Evolutionary conservation across 2,113 vertebrate species (phyloP).

Genomic region (Callipepla californica): DNA sequence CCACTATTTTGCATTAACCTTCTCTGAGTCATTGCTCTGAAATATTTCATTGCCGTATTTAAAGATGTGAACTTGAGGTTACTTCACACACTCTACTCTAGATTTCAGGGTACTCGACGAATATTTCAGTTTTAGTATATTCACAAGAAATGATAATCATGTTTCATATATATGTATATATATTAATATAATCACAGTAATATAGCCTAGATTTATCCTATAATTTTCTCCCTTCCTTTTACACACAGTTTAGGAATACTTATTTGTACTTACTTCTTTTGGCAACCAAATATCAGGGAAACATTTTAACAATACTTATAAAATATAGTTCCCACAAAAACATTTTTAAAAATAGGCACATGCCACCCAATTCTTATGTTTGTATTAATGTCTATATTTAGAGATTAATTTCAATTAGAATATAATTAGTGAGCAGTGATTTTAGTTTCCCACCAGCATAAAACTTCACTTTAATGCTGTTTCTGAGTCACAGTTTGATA

Average conservation of each 20-base stretch:
- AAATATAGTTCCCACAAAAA: background rate
- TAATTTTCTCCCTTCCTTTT: background rate
- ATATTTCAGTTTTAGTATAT: background rate
- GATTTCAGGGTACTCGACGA: background rate
- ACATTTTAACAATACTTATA: background rate
- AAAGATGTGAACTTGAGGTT: background rate
- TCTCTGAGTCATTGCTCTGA: background rate
- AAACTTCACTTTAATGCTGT: background rate
- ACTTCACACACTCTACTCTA: background rate
- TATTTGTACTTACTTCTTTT: background rate
- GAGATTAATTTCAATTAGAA: background rate
- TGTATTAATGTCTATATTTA: background rate
- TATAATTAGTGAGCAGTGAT: background rate
- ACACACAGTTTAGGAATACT: background rate
- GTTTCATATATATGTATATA: too few species aligned
- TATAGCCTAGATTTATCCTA: background rate
- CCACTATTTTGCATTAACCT: background rate
- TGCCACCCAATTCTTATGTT: rapidly evolving
- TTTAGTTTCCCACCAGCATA: background rate
- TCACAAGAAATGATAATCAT: background rate
- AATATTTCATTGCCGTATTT: background rate
- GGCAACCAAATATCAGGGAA: rapidly evolving
- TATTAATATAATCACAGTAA: background rate
- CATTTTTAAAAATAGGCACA: background rate
- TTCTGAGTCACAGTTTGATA: background rate